Conservation (phyloP, 2,113 vertebrate genomes). For the Sphyrna mokarran region DNA sequence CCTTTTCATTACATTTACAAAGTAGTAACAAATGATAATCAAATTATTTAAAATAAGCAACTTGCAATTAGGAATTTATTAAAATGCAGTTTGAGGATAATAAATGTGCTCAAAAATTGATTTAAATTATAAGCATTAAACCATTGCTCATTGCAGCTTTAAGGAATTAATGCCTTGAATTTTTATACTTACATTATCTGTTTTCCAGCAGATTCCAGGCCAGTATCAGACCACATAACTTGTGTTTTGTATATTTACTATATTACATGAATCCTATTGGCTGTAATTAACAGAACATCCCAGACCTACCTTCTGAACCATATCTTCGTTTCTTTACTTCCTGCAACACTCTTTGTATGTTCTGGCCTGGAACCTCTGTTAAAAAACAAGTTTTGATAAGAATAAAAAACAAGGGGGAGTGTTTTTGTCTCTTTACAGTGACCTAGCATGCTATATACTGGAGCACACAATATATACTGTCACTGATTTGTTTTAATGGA, state of each 20-base stretch:
- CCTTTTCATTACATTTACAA: neutral
- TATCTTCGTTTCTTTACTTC: constrained; percentile 96
- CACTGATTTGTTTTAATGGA: neutral
- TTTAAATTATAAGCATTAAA: neutral
- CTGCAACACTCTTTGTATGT: constrained; percentile 96
- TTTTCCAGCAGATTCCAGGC: constrained; percentile 83
- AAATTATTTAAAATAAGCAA: neutral
- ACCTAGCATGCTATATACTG: constrained; percentile 17
- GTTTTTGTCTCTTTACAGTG: constrained; percentile 14
- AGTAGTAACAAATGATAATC: neutral
- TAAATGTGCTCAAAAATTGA: neutral
- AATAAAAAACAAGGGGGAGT: constrained; percentile 75
- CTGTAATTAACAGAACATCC: constrained; percentile 86
- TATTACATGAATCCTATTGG: constrained; percentile 55
- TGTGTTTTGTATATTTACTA: constrained; percentile 36
- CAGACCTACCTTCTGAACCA: constrained; percentile 89
- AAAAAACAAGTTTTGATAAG: constrained; percentile 89
- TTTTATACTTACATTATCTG: constrained; percentile 75
- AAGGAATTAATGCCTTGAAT: constrained; percentile 39
- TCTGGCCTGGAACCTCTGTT: constrained; percentile 99
- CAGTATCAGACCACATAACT: constrained; percentile 68
- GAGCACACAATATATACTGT: neutral
- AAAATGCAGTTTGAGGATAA: neutral
- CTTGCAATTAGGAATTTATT: neutral
- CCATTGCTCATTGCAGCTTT: constrained; percentile 16